These are phyloP conservation scores for Pterobdella sp. DNA, from an alignment of 2,888 invertebrate species.

Conservation along the genomic window DNA sequence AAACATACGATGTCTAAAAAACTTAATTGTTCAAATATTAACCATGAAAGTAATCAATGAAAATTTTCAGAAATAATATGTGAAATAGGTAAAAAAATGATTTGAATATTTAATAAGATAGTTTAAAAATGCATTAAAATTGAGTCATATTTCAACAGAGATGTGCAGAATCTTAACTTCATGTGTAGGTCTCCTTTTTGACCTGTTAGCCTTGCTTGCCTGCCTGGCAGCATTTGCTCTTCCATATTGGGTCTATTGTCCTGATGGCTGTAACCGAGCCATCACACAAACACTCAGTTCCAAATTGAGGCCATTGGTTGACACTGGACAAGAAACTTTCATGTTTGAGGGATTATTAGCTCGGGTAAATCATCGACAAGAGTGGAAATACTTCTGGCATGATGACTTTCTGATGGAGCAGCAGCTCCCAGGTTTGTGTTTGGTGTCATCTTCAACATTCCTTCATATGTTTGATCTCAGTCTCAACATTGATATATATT, in stretches of 20 bases:
- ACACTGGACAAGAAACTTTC: neutral
- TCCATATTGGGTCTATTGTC: conserved; percentile 25
- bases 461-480: neutral
- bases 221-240: conserved; percentile 23
- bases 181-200: conserved; percentile 25
- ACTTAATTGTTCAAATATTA: too few relatives aligned
- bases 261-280: neutral
- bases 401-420: conserved; percentile 29
- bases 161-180: conserved; percentile 24
- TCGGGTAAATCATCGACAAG: neutral
- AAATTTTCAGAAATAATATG: too few relatives aligned
- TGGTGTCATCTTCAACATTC: too few relatives aligned
- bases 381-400: conserved; percentile 28
- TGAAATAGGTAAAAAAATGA: too few relatives aligned
- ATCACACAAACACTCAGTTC: neutral
- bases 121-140: too few relatives aligned
- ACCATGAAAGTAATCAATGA: too few relatives aligned
- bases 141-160: too few relatives aligned
- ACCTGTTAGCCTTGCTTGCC: conserved; percentile 23
- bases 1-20: too few relatives aligned
- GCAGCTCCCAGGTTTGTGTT: conserved; percentile 26
- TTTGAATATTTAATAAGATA: too few relatives aligned
- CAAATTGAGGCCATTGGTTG: neutral
- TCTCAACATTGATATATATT: neutral
- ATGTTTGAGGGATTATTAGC: conserved; percentile 15